These are phyloP conservation scores for Manduca sexta DNA, from an alignment of 1,140 invertebrate genomes.

Conservation along the genomic window DNA sequence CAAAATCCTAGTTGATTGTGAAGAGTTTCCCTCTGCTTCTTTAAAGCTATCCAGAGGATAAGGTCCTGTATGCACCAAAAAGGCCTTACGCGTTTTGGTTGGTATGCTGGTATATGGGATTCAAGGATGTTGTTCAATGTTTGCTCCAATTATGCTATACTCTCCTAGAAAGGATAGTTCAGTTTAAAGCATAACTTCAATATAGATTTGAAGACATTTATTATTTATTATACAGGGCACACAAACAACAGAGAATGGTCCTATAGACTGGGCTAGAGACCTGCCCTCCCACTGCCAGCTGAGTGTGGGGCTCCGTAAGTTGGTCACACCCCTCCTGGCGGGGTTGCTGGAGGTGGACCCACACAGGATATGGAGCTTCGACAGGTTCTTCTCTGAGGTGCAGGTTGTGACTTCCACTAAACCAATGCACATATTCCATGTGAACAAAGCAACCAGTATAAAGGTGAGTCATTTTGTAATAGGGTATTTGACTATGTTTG, in stretches of 20 bases:
- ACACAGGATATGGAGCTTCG: slow-evolving; percentile 94
- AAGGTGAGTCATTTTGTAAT: slow-evolving; percentile 37
- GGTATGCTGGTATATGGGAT: too few relatives aligned
- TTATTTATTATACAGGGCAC: slow-evolving; percentile 74
- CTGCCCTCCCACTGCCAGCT: slow-evolving; percentile 91
- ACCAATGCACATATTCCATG: slow-evolving; percentile 87
- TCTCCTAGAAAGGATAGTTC: too few relatives aligned
- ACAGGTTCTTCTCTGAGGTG: slow-evolving; percentile 93
- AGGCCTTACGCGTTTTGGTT: too few relatives aligned
- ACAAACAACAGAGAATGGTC: slow-evolving; percentile 91
- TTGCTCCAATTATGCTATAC: too few relatives aligned
- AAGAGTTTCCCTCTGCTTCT: too few relatives aligned
- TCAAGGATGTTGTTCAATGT: too few relatives aligned
- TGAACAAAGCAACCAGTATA: slow-evolving; percentile 79
- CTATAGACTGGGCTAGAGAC: slow-evolving; percentile 92
- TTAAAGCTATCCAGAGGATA: too few relatives aligned
- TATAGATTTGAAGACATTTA: background rate
- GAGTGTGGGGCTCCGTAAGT: slow-evolving; percentile 85
- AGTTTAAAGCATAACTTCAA: too few relatives aligned
- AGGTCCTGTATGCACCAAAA: too few relatives aligned
- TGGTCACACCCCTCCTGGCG: slow-evolving; percentile 91
- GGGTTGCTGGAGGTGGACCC: slow-evolving; percentile 93
- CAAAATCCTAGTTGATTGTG: too few relatives aligned
- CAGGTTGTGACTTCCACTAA: slow-evolving; percentile 79
- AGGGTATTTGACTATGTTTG: too few relatives aligned